These are phyloP conservation scores for Psophia crepitans DNA, from an alignment of 2,113 vertebrate species.

Conservation along the genomic window DNA sequence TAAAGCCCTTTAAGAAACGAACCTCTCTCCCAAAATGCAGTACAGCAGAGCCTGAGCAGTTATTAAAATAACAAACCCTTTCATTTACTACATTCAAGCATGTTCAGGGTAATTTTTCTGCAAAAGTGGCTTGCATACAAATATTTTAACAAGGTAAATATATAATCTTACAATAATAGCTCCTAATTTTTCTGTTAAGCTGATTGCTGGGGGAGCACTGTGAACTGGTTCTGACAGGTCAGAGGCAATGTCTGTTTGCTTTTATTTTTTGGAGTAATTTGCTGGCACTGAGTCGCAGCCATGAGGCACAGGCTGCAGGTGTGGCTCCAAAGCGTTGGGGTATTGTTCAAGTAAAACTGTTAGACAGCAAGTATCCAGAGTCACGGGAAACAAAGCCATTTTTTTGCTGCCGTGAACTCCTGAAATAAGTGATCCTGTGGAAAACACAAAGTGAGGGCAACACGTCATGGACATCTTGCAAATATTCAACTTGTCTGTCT, in stretches of 20 bases:
- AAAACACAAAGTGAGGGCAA: background rate
- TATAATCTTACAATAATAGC: conserved; percentile 64
- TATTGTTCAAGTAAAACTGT: conserved; percentile 33
- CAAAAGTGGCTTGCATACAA: conserved; percentile 69
- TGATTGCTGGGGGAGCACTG: conserved; percentile 48
- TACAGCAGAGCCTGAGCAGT: conserved; percentile 17
- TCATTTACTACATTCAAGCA: conserved; percentile 68
- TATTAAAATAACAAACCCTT: conserved; percentile 66
- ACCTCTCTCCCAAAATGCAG: conserved; percentile 45
- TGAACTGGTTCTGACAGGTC: conserved; percentile 68
- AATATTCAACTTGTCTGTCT: background rate
- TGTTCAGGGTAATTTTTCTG: conserved; percentile 64
- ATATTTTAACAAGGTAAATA: conserved; percentile 75
- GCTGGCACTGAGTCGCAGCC: conserved; percentile 33
- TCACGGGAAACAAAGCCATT: background rate
- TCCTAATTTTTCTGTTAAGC: conserved; percentile 67
- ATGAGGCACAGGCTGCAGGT: conserved; percentile 53
- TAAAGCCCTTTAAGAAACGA: conserved; percentile 40
- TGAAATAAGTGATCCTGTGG: background rate
- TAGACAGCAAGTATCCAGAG: conserved; percentile 42
- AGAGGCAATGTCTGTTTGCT: conserved; percentile 66
- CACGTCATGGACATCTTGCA: background rate
- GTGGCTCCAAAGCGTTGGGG: conserved; percentile 25
- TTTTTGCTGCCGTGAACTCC: background rate
- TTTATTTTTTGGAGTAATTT: conserved; percentile 60